phyloP scores from a whole-genome alignment of 2,888 invertebrate genomes.

The Drosophila incognita region DNA sequence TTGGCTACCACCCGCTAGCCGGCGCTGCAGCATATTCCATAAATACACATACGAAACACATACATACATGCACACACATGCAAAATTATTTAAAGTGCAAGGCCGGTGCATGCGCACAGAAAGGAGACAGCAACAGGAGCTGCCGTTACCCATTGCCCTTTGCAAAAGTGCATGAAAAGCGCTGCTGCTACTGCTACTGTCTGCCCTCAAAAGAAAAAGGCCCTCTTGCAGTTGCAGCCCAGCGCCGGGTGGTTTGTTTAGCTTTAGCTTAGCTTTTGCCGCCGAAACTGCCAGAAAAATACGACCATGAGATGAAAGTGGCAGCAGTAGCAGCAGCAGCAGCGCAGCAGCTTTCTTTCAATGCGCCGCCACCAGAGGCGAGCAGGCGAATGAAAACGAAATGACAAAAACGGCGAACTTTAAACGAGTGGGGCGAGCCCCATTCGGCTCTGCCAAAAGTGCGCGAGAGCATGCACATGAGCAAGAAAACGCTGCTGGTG shows the following conservation, averaged over 20 bases:
- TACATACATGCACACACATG: constrained; percentile 5
- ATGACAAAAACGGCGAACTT: constrained; percentile 48
- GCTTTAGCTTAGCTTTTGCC: constrained; percentile 48
- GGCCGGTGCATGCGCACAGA: constrained; percentile 75
- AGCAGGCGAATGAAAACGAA: constrained; percentile 70
- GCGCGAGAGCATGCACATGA: constrained; percentile 4
- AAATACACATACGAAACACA: constrained; percentile 16
- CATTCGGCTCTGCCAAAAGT: constrained; percentile 15
- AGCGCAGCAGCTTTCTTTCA: neutral
- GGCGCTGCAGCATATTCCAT: constrained; percentile 40
- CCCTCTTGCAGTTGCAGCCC: constrained; percentile 30
- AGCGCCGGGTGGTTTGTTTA: constrained; percentile 22
- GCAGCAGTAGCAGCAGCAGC: neutral
- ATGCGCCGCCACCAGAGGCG: constrained; percentile 32
- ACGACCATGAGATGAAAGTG: constrained; percentile 57
- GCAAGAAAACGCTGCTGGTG: constrained; percentile 17
- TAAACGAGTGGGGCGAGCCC: constrained; percentile 39
- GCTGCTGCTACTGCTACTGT: constrained; percentile 28
- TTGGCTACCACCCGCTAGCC: constrained; percentile 51
- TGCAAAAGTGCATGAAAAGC: constrained; percentile 58
- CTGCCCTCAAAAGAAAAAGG: constrained; percentile 33
- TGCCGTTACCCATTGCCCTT: constrained; percentile 70
- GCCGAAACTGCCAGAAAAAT: constrained; percentile 62
- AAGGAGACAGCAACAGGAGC: constrained; percentile 73
- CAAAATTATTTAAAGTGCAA: constrained; percentile 57